These are phyloP conservation scores for Hydrophis major DNA, from an alignment of 2,797 vertebrate genomes.

Conservation along the genomic window DNA sequence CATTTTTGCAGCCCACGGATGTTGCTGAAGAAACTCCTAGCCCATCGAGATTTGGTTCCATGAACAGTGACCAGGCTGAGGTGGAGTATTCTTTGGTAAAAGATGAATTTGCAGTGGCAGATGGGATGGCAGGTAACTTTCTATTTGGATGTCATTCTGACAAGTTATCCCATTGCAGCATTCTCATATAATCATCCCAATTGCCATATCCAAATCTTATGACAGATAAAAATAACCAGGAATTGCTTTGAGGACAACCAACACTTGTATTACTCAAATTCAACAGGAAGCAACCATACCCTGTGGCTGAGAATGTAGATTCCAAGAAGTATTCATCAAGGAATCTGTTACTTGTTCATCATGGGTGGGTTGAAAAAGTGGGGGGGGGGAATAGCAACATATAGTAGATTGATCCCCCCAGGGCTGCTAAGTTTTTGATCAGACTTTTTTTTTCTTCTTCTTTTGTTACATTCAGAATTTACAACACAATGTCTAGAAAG, in stretches of 20 bases:
- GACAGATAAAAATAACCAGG: neutral
- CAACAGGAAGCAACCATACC: neutral
- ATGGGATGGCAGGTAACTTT: slow-evolving; percentile 77
- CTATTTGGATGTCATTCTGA: neutral
- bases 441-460: neutral
- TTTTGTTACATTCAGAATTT: neutral
- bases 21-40: slow-evolving; percentile 80
- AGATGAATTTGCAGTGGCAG: slow-evolving; percentile 76
- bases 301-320: neutral
- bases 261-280: neutral
- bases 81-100: slow-evolving; percentile 83
- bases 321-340: neutral
- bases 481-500: neutral
- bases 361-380: neutral
- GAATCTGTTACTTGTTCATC: neutral
- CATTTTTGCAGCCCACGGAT: slow-evolving; percentile 94
- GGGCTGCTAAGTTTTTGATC: neutral
- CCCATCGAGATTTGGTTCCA: slow-evolving; percentile 80
- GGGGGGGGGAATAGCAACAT: neutral
- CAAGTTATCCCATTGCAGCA: neutral
- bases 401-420: no score
- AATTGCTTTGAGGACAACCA: neutral
- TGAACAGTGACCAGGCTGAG: slow-evolving; percentile 81
- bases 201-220: neutral
- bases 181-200: neutral